Percentiles rank a stretch among this genome's conserved stretches.
Evolutionary conservation across 2,888 invertebrate genomes (phyloP).

Genomic region (Laothoe populi): DNA sequence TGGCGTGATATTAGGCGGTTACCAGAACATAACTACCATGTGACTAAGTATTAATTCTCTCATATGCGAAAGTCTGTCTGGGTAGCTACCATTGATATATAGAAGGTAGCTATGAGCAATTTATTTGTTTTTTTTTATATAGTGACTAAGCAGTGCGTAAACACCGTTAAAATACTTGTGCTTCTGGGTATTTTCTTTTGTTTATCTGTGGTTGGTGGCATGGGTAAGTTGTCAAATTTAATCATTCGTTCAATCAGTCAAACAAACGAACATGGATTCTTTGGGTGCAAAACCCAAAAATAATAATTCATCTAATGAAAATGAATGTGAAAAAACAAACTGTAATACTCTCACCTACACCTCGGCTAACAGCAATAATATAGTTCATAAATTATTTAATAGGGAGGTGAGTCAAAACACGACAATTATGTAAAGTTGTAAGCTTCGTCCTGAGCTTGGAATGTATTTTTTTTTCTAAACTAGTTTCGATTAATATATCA

Average conservation of each 20-base stretch:
- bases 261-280: conserved; percentile 83
- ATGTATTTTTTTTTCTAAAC: conserved; percentile 45
- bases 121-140: no score
- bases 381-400: conserved; percentile 83
- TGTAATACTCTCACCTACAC: conserved; percentile 56
- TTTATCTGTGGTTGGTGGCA: not conserved
- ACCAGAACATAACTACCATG: no score
- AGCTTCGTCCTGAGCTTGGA: conserved; percentile 45
- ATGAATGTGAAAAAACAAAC: conserved; percentile 59
- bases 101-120: no score
- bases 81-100: no score
- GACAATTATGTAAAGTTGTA: conserved; percentile 40
- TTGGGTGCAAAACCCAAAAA: conserved; percentile 65
- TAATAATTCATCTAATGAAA: conserved; percentile 55
- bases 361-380: conserved; percentile 63
- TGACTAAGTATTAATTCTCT: no score
- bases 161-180: no score
- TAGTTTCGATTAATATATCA: not conserved
- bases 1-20: no score
- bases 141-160: no score
- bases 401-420: conserved; percentile 82
- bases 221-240: conserved; percentile 56
- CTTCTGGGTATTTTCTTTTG: not conserved
- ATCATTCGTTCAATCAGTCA: conserved; percentile 55
- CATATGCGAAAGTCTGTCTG: no score